Evolutionary conservation across 1,140 invertebrate genomes (phyloP).

Genomic region (Bombus cullumanus): DNA sequence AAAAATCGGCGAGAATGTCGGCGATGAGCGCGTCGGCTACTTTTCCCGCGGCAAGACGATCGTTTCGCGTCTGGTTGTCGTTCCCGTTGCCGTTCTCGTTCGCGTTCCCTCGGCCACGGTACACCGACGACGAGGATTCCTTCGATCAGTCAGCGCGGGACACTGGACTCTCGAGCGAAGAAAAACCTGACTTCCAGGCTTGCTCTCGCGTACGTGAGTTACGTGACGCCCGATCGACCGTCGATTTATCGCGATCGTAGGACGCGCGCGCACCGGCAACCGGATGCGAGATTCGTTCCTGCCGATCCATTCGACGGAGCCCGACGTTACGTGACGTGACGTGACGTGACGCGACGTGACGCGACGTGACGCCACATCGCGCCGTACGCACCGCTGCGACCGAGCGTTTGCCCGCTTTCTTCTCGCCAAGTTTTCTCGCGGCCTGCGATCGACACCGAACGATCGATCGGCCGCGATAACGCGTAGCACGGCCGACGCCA

Average conservation of each 20-base stretch:
- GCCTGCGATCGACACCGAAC: neutral
- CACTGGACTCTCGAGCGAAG: slow-evolving; percentile 42
- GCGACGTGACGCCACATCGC: neutral
- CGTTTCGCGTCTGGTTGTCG: slow-evolving; percentile 1
- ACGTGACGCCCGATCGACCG: slow-evolving; percentile 71
- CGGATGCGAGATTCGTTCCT: slow-evolving; percentile 68
- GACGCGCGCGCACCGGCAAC: slow-evolving; percentile 58
- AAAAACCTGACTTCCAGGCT: slow-evolving; percentile 67
- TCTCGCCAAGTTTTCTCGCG: neutral
- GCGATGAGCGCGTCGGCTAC: neutral
- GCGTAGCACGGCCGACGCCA: neutral
- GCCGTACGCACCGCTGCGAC: no score
- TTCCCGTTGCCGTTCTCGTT: neutral
- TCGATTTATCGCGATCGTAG: slow-evolving; percentile 70
- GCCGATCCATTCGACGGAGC: slow-evolving; percentile 46
- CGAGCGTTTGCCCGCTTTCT: neutral
- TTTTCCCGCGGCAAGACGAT: slow-evolving; percentile 51
- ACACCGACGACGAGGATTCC: slow-evolving; percentile 42
- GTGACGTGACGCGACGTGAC: slow-evolving; percentile 19
- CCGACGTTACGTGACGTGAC: slow-evolving; percentile 57
- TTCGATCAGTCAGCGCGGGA: slow-evolving; percentile 58
- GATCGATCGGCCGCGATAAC: neutral
- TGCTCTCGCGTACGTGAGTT: slow-evolving; percentile 70
- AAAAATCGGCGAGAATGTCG: slow-evolving; percentile 64
- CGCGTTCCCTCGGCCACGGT: neutral